Conservation (phyloP, 2,888 invertebrate genomes). For the Slavum lentiscoides region DNA sequence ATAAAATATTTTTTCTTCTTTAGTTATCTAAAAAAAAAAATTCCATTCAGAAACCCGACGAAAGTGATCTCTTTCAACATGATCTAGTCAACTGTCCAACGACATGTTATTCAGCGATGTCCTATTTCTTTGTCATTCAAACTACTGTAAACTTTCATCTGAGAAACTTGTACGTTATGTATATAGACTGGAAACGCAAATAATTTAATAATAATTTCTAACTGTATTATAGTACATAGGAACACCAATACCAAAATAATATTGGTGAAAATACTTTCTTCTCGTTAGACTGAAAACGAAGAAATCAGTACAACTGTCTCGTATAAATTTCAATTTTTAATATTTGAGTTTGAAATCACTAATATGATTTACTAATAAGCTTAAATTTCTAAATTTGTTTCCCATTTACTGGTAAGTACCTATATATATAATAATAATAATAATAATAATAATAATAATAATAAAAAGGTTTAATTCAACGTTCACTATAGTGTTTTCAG, state of each 20-base stretch:
- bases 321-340: too few species aligned
- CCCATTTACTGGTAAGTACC: too few species aligned
- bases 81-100: neutral
- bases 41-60: neutral
- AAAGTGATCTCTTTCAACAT: neutral
- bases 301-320: too few species aligned
- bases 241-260: neutral
- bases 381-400: too few species aligned
- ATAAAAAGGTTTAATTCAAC: too few species aligned
- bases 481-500: too few species aligned
- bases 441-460: too few species aligned
- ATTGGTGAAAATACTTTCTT: too few species aligned
- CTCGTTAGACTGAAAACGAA: too few species aligned
- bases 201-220: neutral
- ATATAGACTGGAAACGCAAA: neutral
- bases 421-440: too few species aligned
- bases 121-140: neutral
- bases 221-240: neutral
- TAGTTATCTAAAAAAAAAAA: neutral
- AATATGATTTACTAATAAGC: too few species aligned
- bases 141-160: constrained; percentile 7
- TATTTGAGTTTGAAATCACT: too few species aligned
- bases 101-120: neutral
- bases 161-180: neutral
- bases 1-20: neutral